phyloP scores from a whole-genome alignment of 2,113 vertebrate species.

The Cryptomyrus ogoouensis region DNA sequence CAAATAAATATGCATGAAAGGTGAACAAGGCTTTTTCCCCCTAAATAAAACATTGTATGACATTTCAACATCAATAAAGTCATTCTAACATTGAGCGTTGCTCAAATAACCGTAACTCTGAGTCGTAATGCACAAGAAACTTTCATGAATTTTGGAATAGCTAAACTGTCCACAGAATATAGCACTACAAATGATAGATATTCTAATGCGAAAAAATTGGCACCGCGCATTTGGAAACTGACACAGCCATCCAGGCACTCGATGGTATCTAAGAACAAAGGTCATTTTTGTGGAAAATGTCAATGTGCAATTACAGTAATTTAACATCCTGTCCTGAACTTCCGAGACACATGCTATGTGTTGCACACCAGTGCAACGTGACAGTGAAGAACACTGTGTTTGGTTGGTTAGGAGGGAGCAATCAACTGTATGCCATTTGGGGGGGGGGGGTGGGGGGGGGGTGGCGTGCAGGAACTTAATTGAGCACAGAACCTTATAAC shows the following conservation, averaged over 20 bases:
- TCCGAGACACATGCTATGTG: not conserved
- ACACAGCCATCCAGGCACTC: not conserved
- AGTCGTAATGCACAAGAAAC: not conserved
- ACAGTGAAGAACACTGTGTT: not conserved
- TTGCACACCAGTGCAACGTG: not conserved
- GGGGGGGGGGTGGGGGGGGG: too few relatives aligned
- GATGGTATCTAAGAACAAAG: not conserved
- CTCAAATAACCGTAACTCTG: not conserved
- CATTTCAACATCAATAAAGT: not conserved
- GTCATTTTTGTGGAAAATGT: not conserved
- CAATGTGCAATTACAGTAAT: not conserved
- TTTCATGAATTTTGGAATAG: not conserved
- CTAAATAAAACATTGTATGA: not conserved
- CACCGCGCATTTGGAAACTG: not conserved
- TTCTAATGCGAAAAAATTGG: not conserved
- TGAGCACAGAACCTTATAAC: constrained; percentile 11
- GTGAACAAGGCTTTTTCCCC: not conserved
- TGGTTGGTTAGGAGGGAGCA: not conserved
- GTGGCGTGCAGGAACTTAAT: not conserved
- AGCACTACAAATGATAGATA: not conserved
- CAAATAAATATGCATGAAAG: not conserved
- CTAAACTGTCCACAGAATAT: not conserved
- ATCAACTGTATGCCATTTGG: not conserved
- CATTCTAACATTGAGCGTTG: not conserved
- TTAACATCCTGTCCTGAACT: not conserved